Base-by-base conservation (phyloP, 2,797 vertebrate genomes). In the Vireo griseus region DNA sequence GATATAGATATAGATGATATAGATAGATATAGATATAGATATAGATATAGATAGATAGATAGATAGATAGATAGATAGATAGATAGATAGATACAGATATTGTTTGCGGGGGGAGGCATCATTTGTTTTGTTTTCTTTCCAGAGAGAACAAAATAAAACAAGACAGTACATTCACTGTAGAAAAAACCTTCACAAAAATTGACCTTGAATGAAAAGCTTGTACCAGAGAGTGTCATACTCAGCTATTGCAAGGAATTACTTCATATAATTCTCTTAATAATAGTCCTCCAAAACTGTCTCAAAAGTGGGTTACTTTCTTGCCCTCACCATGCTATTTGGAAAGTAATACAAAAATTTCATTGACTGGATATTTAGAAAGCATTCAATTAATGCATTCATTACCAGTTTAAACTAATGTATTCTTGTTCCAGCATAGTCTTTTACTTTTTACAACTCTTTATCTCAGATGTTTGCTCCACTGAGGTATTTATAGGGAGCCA, bases 71-170 rank as follows among this genome's bases (percentile, higher is more conserved):
- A 35, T 35, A n/a, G n/a, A 35, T 35, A 35, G 35, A 35, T 35
- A n/a, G n/a, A 35, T 35, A 35, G 35, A 35, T 35, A 35, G 8
- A 35, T 35, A 35, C 35, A 35, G 35, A 31, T 58, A 29, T 51
- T 16, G 2, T 29, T 48, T 13, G 19, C 35, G 8, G 5, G 7
- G 2, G 8, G 9, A 7, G 2, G 8, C 8, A 17, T 7, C 20
- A 11, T 29, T 20, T 61, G 3, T 3, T 62, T n/a, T n/a, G 7
- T 1, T 31, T 48, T 47, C 16, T 51, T 18, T 12, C 13, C 11
- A 15, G 4, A 24, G 5, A 16, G 11, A 54, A 25, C 16, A 55
- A 39, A 12, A 29, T 44, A 44, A 29, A 8, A 68, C 2, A 74
- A 52, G 9, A 25, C 1, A 16, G 2, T 50, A 22, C 1, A 3